Evolutionary conservation across 2,113 vertebrate genomes (phyloP).

Genomic region (Montifringilla adamsi): DNA sequence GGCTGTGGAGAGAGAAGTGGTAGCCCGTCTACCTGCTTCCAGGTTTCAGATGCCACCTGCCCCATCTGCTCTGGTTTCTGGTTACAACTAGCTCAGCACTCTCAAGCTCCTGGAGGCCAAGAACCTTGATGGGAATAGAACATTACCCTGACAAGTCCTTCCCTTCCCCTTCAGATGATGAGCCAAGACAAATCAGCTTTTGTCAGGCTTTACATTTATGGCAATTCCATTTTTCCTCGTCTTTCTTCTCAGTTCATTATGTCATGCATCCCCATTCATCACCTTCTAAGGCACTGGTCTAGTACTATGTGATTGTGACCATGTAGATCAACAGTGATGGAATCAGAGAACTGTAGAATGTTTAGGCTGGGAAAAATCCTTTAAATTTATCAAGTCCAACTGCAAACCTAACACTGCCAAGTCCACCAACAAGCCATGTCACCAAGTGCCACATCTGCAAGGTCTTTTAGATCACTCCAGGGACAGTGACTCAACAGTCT

Average conservation of each 20-base stretch:
- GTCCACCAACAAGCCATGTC: background rate
- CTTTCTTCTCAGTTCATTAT: background rate
- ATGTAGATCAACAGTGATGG: background rate
- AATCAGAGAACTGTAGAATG: background rate
- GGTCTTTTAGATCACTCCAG: background rate
- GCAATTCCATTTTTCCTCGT: background rate
- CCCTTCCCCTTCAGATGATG: background rate
- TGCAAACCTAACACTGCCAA: background rate
- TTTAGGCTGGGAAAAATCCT: background rate
- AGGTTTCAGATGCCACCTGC: background rate
- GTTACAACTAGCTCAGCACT: background rate
- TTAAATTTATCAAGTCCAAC: fast-evolving
- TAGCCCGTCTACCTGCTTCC: background rate
- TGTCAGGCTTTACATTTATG: background rate
- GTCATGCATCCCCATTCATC: background rate
- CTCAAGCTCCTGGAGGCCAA: background rate
- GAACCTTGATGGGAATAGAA: background rate
- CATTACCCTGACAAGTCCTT: background rate
- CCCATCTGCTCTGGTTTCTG: background rate
- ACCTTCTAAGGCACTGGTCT: background rate
- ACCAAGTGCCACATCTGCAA: background rate
- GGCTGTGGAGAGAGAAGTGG: background rate
- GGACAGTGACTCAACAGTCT: background rate
- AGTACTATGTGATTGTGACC: background rate
- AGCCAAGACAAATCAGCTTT: background rate